Conservation (phyloP, 1,140 invertebrate species). For the Odontomachus brunneus region DNA sequence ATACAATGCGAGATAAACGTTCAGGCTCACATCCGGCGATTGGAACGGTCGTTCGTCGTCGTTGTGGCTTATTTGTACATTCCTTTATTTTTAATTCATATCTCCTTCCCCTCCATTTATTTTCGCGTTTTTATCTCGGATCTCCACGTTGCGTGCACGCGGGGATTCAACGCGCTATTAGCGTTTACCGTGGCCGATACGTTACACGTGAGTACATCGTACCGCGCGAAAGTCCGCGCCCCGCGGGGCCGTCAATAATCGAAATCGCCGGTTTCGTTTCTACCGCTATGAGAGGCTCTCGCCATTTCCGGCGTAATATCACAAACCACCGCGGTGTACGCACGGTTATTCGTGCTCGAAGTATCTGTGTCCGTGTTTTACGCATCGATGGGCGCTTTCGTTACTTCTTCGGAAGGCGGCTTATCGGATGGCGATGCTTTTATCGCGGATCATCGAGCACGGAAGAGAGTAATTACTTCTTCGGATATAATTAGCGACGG, state of each 20-base stretch:
- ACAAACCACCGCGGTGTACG: neutral
- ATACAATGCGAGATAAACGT: too few species aligned
- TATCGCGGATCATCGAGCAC: conserved; percentile 38
- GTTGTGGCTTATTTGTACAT: too few species aligned
- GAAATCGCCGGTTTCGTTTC: neutral
- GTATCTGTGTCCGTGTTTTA: neutral
- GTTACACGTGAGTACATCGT: neutral
- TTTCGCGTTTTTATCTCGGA: too few species aligned
- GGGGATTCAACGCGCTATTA: too few species aligned
- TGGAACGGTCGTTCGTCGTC: too few species aligned
- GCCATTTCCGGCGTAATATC: conserved; percentile 10
- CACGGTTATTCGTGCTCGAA: neutral
- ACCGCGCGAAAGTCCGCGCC: neutral
- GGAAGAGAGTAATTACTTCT: conserved; percentile 49
- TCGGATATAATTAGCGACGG: conserved; percentile 26
- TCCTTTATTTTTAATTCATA: too few species aligned
- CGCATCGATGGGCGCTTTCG: conserved; percentile 33
- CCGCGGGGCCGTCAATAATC: neutral
- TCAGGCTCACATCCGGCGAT: too few species aligned
- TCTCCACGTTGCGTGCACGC: too few species aligned
- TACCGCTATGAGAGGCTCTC: neutral
- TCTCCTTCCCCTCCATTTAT: too few species aligned
- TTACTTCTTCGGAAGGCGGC: neutral
- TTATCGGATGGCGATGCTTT: conserved; percentile 35
- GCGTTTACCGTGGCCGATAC: too few species aligned